Evolutionary conservation across 2,797 vertebrate genomes (phyloP).

Genomic region (Erpetoichthys calabaricus): DNA sequence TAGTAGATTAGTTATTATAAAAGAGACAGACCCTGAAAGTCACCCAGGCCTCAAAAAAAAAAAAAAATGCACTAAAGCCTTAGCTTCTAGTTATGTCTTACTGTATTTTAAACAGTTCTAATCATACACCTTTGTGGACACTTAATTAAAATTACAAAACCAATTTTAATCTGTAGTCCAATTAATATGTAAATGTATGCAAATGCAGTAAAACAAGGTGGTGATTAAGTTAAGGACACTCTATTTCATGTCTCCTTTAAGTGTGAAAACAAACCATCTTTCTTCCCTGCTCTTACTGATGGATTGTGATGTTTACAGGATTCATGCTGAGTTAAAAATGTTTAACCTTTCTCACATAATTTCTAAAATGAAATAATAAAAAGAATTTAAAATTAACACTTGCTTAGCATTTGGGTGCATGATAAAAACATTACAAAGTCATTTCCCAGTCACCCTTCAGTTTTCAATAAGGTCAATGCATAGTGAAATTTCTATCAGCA

Average conservation of each 20-base stretch:
- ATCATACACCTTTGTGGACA: conserved; percentile 99
- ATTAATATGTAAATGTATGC: conserved; percentile 99
- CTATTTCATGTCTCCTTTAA: conserved; percentile 99
- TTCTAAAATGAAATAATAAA: conserved; percentile 15
- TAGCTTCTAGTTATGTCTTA: conserved; percentile 96
- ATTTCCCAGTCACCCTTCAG: conserved; percentile 67
- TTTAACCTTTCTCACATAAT: conserved; percentile 36
- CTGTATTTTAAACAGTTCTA: conserved; percentile 99
- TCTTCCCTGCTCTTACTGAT: conserved; percentile 77
- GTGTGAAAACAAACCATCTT: conserved; percentile 96
- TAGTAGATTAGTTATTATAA: conserved; percentile 89
- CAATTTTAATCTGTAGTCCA: conserved; percentile 99
- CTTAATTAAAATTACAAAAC: conserved; percentile 99
- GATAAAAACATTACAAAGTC: conserved; percentile 55
- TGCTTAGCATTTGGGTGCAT: conserved; percentile 9
- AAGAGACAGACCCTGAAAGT: conserved; percentile 96
- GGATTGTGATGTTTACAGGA: conserved; percentile 89
- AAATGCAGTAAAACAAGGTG: conserved; percentile 99
- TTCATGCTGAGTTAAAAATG: conserved; percentile 41
- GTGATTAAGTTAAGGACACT: conserved; percentile 99
- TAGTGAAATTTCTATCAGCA: conserved; percentile 67
- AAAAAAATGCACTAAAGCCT: conserved; percentile 76
- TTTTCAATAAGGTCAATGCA: conserved; percentile 76
- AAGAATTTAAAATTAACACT: conserved; percentile 5
- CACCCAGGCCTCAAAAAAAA: conserved; percentile 55